phyloP scores from a whole-genome alignment of 2,113 vertebrate species.

The Xiphophorus maculatus region DNA sequence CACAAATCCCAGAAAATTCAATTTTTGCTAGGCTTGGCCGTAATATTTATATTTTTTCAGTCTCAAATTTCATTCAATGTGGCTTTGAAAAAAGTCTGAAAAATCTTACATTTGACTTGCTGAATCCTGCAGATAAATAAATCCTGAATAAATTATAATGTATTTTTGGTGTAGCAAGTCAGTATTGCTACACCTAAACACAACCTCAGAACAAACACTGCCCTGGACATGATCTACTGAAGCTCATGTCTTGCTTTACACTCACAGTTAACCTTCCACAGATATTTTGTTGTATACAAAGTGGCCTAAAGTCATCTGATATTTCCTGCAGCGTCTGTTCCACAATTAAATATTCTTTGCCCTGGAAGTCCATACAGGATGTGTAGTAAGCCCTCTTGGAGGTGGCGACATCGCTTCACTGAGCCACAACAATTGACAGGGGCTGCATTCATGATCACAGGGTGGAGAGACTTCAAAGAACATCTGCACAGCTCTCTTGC shows the following conservation, averaged over 20 bases:
- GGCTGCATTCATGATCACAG: constrained; percentile 48
- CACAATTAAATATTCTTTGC: constrained; percentile 14
- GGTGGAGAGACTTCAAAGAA: constrained; percentile 52
- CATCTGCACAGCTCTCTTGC: constrained; percentile 30
- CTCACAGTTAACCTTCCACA: not conserved
- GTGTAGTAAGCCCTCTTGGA: constrained; percentile 29
- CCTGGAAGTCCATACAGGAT: constrained; percentile 22
- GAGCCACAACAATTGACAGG: constrained; percentile 27
- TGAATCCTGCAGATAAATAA: no score
- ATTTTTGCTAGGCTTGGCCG: no score
- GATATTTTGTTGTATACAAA: not conserved
- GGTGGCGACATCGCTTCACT: constrained; percentile 38
- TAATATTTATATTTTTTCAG: no score
- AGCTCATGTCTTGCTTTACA: not conserved
- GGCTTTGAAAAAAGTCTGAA: no score
- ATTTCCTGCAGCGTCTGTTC: not conserved
- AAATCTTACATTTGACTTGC: no score
- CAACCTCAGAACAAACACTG: not conserved
- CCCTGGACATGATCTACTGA: not conserved
- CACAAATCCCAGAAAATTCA: no score
- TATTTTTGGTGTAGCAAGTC: not conserved
- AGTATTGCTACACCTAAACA: not conserved
- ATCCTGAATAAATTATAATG: no score
- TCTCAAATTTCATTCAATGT: no score
- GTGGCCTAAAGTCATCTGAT: constrained; percentile 9